Evolutionary conservation across 2,797 vertebrate species (phyloP), one percentile per base, ranked within the genome.

Genomic region (Thaleichthys pacificus): DNA sequence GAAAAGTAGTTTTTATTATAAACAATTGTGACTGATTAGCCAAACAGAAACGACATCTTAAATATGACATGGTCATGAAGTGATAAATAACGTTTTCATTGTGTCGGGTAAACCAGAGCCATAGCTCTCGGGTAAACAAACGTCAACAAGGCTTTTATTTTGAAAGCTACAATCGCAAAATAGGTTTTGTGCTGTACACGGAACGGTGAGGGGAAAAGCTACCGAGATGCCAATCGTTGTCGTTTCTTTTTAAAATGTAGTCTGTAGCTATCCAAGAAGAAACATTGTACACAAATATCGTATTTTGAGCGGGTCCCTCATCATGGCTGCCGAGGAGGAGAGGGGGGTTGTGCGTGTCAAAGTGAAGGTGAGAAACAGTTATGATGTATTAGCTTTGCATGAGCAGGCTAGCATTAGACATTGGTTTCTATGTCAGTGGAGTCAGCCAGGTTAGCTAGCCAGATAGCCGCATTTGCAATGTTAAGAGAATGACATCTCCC

Each of bases 331-430:
- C 66, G 93, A 94, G 88, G 93, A 94, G 85, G 93, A 94, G 88
- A 87, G 93, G 82, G 93, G 87, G 85, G 93, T 94, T 66, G 93
- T 94, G 42, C 93, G 93, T 17, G 93, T 94, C 80, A 92, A 90
- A 92, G 93, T 94, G 74, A 94, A 93, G 93, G 93, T 94, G 77
- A 84, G 84, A 69, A 75, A 77, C 9, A 56, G 70, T 6, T 69
- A 38, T 71, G 35, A 47, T 61, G 26, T 61, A 11, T 24, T 21
- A 57, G 4, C 8, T 24, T 66, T 17, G 24, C 24, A 67, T 15
- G 24, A 19, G 22, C 47, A 24, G 28, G 54, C 6, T 47, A 14
- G 42, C 19, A 42, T 42, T 12, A 42, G 38, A 12, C 38, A 42
- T 42, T 42, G 38, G 38, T 42, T 42, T 42, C 11, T 7, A 35